Percentiles rank a stretch among this genome's conserved stretches.
These are phyloP conservation scores for Phoeniculus purpureus DNA, from an alignment of 2,797 vertebrate genomes.

Conservation along the genomic window DNA sequence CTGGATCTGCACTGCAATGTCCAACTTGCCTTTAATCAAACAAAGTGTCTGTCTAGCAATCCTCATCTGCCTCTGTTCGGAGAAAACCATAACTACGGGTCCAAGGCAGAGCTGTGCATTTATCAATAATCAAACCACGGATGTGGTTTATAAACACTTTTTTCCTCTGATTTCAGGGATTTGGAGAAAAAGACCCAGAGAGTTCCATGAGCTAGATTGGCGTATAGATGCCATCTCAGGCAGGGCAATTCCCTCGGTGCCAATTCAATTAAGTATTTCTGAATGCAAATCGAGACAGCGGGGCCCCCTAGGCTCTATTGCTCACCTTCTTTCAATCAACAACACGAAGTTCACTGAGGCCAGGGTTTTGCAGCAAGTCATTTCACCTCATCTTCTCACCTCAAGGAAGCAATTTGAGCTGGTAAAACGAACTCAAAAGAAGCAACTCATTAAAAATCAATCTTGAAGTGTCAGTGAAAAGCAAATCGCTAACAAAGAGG, in stretches of 20 bases:
- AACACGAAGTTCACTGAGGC: not conserved
- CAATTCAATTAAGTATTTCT: not conserved
- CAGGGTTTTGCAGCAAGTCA: not conserved
- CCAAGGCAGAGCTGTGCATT: not conserved
- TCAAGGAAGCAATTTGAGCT: not conserved
- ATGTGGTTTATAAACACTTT: not conserved
- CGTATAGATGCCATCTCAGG: not conserved
- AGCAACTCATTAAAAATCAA: not conserved
- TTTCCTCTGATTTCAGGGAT: not conserved
- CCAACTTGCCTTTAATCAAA: slow-evolving; percentile 1
- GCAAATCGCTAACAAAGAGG: not conserved
- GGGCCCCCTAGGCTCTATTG: not conserved
- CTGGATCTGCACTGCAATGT: not conserved
- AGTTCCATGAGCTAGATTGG: not conserved
- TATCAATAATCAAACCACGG: not conserved
- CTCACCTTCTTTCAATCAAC: not conserved
- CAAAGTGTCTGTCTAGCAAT: not conserved
- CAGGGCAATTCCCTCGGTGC: not conserved
- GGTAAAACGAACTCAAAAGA: not conserved
- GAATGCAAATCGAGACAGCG: not conserved
- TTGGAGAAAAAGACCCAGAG: not conserved
- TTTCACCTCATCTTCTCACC: not conserved
- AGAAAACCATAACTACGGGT: not conserved
- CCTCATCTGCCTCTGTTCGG: not conserved
- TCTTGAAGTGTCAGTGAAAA: not conserved